Percentiles rank a stretch among this genome's conserved stretches.
phyloP scores from a whole-genome alignment of 2,113 vertebrate species.

The Hipposideros armiger region DNA sequence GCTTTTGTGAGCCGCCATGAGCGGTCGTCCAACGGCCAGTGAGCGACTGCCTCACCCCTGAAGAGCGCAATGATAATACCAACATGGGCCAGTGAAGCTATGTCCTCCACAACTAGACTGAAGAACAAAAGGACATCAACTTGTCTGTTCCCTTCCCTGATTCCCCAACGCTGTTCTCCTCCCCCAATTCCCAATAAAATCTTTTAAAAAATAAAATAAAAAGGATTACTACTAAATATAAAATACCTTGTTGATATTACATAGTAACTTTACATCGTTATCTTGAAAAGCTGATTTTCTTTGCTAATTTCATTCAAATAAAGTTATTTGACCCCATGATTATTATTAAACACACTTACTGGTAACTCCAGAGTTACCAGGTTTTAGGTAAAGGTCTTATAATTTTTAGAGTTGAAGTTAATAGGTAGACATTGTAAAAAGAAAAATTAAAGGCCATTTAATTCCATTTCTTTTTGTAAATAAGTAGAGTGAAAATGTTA shows the following conservation, averaged over 20 bases:
- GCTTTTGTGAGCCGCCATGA: too few relatives aligned
- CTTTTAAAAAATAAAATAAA: neutral
- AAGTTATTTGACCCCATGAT: neutral
- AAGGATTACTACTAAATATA: neutral
- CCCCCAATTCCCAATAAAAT: too few relatives aligned
- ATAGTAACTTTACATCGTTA: neutral
- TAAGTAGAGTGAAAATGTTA: conserved; percentile 28
- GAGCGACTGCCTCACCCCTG: too few relatives aligned
- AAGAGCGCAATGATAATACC: too few relatives aligned
- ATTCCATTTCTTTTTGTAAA: conserved; percentile 20
- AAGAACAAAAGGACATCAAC: too few relatives aligned
- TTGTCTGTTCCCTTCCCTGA: too few relatives aligned
- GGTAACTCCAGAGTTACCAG: neutral
- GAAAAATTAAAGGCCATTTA: conserved; percentile 11
- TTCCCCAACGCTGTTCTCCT: too few relatives aligned
- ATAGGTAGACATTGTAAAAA: neutral
- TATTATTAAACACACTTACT: neutral
- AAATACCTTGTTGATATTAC: neutral
- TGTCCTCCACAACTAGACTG: too few relatives aligned
- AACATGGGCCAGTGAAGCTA: too few relatives aligned
- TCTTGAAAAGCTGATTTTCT: conserved; percentile 6
- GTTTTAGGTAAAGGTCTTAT: conserved; percentile 29
- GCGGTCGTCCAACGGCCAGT: too few relatives aligned
- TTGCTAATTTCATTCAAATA: neutral
- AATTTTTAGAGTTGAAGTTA: conserved; percentile 12